These are phyloP conservation scores for Diaprepes abbreviatus DNA, from an alignment of 2,888 invertebrate genomes.

Conservation along the genomic window DNA sequence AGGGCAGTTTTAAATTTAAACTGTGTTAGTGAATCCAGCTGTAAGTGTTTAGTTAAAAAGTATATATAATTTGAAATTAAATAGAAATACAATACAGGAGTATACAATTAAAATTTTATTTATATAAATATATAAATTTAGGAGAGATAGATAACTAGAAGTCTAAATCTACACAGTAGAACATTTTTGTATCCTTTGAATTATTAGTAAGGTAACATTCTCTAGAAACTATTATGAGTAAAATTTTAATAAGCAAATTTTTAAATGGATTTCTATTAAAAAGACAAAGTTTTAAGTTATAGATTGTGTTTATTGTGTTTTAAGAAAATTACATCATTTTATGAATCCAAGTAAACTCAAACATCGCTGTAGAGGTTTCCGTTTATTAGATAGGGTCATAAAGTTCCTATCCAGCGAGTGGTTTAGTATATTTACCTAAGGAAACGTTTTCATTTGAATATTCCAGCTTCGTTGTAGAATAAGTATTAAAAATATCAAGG, in stretches of 20 bases:
- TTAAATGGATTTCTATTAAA: constrained; percentile 12
- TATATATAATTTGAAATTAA: too few species aligned
- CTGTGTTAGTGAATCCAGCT: too few species aligned
- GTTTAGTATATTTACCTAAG: constrained; percentile 11
- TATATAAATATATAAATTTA: too few species aligned
- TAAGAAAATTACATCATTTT: constrained; percentile 28
- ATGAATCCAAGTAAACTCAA: constrained; percentile 2
- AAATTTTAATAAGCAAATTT: constrained; percentile 20
- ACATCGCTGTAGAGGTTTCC: constrained; percentile 7
- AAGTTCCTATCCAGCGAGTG: constrained; percentile 4
- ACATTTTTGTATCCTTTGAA: too few species aligned
- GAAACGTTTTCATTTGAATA: too few species aligned
- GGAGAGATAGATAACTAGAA: too few species aligned
- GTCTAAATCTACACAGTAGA: too few species aligned
- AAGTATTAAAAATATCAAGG: background rate
- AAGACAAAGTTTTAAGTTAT: constrained; percentile 10
- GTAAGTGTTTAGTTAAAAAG: too few species aligned
- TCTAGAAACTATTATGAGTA: background rate
- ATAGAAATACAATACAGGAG: too few species aligned
- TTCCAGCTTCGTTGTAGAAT: background rate
- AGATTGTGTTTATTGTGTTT: constrained; percentile 26
- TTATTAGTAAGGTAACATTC: too few species aligned
- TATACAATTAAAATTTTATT: too few species aligned
- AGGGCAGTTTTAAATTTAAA: too few species aligned
- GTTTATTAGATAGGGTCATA: constrained; percentile 18